Evolutionary conservation across 2,888 invertebrate genomes (phyloP).

Genomic region (Diadegma fenestrale): DNA sequence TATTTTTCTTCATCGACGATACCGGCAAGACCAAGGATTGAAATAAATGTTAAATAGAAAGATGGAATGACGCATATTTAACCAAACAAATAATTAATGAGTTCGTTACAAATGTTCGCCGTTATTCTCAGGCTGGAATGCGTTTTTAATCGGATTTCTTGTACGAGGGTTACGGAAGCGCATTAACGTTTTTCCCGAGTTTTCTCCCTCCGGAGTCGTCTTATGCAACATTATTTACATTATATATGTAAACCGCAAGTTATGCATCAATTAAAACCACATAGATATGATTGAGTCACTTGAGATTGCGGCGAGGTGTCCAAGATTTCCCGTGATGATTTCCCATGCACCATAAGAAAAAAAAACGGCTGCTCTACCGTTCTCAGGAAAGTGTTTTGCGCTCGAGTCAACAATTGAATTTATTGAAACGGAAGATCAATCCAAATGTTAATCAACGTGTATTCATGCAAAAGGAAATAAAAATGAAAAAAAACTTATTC

Average conservation of each 20-base stretch:
- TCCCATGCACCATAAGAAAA: slow-evolving; percentile 23
- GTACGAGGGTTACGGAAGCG: slow-evolving; percentile 37
- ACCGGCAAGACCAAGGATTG: not conserved
- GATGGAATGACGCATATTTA: not conserved
- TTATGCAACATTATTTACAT: slow-evolving; percentile 7
- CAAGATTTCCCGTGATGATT: slow-evolving; percentile 59
- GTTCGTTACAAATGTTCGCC: slow-evolving; percentile 31
- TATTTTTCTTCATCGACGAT: too few relatives aligned
- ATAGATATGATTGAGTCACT: slow-evolving; percentile 50
- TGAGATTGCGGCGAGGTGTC: slow-evolving; percentile 42
- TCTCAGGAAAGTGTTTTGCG: slow-evolving; percentile 9
- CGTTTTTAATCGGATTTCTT: slow-evolving; percentile 33
- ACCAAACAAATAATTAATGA: slow-evolving; percentile 4
- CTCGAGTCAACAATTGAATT: slow-evolving; percentile 2
- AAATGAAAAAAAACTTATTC: not conserved
- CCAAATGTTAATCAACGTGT: not conserved
- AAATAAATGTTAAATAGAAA: not conserved
- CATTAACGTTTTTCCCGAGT: slow-evolving; percentile 13
- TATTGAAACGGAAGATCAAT: not conserved
- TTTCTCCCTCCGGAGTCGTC: not conserved
- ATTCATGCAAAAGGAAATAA: not conserved
- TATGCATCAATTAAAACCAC: slow-evolving; percentile 53
- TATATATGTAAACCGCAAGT: slow-evolving; percentile 10
- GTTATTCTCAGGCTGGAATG: slow-evolving; percentile 33
- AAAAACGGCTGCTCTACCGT: not conserved